Evolutionary conservation across 2,797 vertebrate species (phyloP).

Genomic region (Pipistrellus nathusii): DNA sequence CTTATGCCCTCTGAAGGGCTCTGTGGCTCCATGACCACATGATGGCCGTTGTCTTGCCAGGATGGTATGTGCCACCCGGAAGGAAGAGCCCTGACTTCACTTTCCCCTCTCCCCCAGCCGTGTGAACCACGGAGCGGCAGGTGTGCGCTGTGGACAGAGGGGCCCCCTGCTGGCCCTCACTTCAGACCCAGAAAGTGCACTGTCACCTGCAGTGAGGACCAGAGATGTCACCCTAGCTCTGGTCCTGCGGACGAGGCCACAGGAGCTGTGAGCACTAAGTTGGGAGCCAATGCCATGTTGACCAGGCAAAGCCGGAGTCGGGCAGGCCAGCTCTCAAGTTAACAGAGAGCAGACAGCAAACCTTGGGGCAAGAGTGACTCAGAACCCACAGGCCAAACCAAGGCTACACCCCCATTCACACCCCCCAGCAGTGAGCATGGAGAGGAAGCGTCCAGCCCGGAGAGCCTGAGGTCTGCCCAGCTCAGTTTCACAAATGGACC

Average conservation of each 20-base stretch:
- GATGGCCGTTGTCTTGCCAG: not conserved
- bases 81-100: not conserved
- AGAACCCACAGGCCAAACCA: not conserved
- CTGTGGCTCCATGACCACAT: not conserved
- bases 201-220: not conserved
- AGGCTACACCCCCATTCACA: not conserved
- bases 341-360: not conserved
- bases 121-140: not conserved
- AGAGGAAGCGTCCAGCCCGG: accelerated
- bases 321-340: accelerated
- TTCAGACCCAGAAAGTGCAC: accelerated
- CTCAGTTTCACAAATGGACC: not conserved
- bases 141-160: not conserved
- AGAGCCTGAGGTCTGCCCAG: too few relatives aligned
- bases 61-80: not conserved
- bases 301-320: not conserved
- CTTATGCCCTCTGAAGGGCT: not conserved
- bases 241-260: not conserved
- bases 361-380: not conserved
- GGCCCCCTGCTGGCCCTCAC: accelerated
- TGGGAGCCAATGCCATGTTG: accelerated
- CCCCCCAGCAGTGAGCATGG: accelerated
- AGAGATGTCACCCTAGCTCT: not conserved
- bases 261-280: not conserved
- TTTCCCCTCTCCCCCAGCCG: not conserved